A percentile compares a stretch with the other conserved stretches of the same genome.
Conservation (phyloP, 2,888 invertebrate genomes). For the Agrilus cyanescens region DNA sequence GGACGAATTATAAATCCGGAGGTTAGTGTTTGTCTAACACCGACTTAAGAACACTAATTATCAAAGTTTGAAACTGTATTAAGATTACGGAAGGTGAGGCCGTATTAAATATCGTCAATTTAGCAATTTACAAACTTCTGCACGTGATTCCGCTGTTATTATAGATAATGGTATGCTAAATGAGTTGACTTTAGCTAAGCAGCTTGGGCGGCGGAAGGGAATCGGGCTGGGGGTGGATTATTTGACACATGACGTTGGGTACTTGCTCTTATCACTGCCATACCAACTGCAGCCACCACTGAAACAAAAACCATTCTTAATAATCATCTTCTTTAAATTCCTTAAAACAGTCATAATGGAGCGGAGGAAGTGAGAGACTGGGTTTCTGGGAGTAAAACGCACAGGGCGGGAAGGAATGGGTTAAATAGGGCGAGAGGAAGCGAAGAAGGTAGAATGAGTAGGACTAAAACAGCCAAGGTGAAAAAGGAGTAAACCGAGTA, state of each 20-base stretch:
- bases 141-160: conserved; percentile 34
- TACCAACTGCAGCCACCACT: no score
- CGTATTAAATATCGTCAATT: conserved; percentile 38
- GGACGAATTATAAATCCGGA: conserved; percentile 29
- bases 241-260: conserved; percentile 31
- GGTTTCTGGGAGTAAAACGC: no score
- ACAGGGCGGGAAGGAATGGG: no score
- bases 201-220: conserved; percentile 26
- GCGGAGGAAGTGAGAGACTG: no score
- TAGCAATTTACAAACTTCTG: conserved; percentile 35
- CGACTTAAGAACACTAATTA: conserved; percentile 38
- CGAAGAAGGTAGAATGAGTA: no score
- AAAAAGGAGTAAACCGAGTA: no score
- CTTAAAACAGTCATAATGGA: no score
- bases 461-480: no score
- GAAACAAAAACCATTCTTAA: no score
- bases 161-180: conserved; percentile 35
- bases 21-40: conserved; percentile 35
- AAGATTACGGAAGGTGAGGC: conserved; percentile 34
- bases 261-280: no score
- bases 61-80: conserved; percentile 39
- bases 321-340: no score
- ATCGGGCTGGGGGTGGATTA: conserved; percentile 21
- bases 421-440: no score
- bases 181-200: conserved; percentile 33